These are phyloP conservation scores for Dichetophora obliterata DNA, from an alignment of 2,888 invertebrate species.

Conservation along the genomic window DNA sequence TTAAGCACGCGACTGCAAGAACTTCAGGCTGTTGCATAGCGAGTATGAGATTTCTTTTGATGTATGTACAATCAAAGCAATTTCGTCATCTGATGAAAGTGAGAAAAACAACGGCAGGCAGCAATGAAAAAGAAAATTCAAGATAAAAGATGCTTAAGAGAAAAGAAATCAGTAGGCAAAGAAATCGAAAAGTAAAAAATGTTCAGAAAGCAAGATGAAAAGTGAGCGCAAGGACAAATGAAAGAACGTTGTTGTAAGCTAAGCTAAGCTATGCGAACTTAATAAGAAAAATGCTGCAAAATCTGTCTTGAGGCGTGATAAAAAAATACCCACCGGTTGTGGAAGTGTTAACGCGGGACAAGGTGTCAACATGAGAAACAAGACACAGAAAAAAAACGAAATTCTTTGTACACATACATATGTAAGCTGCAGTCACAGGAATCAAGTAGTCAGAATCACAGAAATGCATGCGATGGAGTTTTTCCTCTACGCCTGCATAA, in stretches of 20 bases:
- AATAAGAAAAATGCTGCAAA: slow-evolving; percentile 42
- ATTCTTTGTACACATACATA: neutral
- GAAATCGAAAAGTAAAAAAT: neutral
- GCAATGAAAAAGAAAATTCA: neutral
- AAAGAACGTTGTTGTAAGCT: neutral
- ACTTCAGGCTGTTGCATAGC: too few species aligned
- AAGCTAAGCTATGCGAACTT: slow-evolving; percentile 6
- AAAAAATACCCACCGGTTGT: neutral
- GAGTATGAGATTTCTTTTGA: too few species aligned
- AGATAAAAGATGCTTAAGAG: neutral
- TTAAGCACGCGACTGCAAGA: too few species aligned
- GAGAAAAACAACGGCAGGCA: too few species aligned
- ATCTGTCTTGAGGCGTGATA: slow-evolving; percentile 30
- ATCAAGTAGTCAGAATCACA: neutral
- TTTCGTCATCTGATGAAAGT: too few species aligned
- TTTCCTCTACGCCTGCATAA: neutral
- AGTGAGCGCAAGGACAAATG: neutral
- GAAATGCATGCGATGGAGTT: neutral
- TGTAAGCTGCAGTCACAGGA: neutral
- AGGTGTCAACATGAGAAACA: too few species aligned
- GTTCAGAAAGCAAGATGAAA: neutral
- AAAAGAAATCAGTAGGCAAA: neutral
- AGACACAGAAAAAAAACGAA: too few species aligned
- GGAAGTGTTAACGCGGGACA: too few species aligned
- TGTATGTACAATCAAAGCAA: too few species aligned